Conservation (phyloP, 2,113 vertebrate genomes). For the Nettapus auritus region DNA sequence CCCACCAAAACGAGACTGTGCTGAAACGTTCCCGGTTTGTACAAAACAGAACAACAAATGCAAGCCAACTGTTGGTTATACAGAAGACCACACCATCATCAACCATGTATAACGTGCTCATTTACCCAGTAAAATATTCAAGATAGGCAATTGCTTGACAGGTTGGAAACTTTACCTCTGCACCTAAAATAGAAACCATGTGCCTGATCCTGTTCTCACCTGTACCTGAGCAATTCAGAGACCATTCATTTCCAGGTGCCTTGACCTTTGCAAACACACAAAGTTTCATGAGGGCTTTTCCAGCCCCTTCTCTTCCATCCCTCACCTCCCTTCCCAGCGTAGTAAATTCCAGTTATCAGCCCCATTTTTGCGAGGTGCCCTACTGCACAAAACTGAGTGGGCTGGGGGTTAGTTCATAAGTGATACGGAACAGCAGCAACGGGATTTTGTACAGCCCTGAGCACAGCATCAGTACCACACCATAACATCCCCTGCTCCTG, state of each 20-base stretch:
- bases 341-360: background rate
- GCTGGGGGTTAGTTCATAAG: background rate
- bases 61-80: background rate
- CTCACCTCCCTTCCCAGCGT: background rate
- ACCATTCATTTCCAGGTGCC: background rate
- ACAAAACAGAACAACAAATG: background rate
- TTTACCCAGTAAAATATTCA: background rate
- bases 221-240: background rate
- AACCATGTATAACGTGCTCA: background rate
- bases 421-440: background rate
- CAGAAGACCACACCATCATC: fast-evolving
- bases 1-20: background rate
- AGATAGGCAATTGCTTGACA: background rate
- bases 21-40: background rate
- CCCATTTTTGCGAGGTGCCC: background rate
- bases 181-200: background rate
- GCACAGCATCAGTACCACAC: fast-evolving
- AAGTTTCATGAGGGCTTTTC: fast-evolving
- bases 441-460: background rate
- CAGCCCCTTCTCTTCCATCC: background rate
- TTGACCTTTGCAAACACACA: background rate
- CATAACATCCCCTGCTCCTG: background rate
- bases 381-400: background rate
- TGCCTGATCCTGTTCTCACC: constrained; percentile 8
- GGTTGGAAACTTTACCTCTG: background rate